Evolutionary conservation across 2,113 vertebrate species (phyloP).

Genomic region (Dermatemys mawii): DNA sequence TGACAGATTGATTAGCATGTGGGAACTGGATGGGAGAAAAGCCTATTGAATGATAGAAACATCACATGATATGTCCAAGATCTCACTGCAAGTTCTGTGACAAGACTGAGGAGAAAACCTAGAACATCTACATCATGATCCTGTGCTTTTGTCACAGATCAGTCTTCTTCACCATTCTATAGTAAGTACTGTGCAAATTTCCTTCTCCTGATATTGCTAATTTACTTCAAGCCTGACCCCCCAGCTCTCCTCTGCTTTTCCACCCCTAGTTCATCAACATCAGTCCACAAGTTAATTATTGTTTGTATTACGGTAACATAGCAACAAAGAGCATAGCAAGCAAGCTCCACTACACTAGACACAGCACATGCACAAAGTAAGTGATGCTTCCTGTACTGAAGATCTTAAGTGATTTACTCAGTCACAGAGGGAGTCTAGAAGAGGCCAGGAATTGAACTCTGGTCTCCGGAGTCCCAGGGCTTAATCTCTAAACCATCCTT

Average conservation of each 20-base stretch:
- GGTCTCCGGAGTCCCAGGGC: fast-evolving
- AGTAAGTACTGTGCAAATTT: background rate
- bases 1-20: fast-evolving
- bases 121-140: fast-evolving
- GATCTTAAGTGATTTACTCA: background rate
- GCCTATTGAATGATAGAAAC: background rate
- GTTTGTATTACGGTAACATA: background rate
- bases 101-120: background rate
- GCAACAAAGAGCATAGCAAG: no score
- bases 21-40: background rate
- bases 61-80: background rate
- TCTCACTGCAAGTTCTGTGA: fast-evolving
- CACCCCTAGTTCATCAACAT: background rate
- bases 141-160: fast-evolving
- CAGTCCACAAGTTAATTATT: background rate
- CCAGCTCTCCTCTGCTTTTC: background rate
- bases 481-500: background rate
- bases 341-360: background rate
- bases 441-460: fast-evolving
- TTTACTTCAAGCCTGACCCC: background rate
- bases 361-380: background rate
- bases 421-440: background rate
- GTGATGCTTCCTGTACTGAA: fast-evolving
- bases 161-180: fast-evolving
- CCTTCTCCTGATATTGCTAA: background rate